Evolutionary conservation across 2,113 vertebrate species (phyloP), one percentile per base, ranked within the genome.

Genomic region (Odontophorus gujanensis): DNA sequence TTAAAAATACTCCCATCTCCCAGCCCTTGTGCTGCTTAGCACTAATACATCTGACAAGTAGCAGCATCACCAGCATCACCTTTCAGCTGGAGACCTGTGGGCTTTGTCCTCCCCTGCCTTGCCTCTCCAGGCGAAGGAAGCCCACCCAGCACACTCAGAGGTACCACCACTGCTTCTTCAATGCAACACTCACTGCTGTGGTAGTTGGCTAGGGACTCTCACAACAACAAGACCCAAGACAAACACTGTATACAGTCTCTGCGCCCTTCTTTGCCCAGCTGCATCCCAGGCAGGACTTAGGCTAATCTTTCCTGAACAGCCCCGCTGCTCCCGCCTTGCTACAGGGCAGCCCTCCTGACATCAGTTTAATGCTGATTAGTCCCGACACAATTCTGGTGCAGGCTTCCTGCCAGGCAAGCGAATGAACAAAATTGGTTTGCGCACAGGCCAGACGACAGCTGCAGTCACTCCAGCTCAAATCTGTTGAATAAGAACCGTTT

Each of bases 301-400:
- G 16, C 43, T 96, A 89, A 95, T 95, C 89, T 87, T 79, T 72
- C 81, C 94, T 59, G 66, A 93, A 67, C 32, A 71, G 87, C 67
- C 78, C 55, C 43, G 73, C 6, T 85, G 75, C 80, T 89, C 67
- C 57, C 53, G 85, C 90, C 71, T 84, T 73, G 69, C 90, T 81
- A 86, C 76, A 34, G 77, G 91, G 93, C 79, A 96, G 78, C 89
- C 91, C 93, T 94, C 58, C 80, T 90, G 76, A 92, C 83, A 69
- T 71, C 14, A 10, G 47, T 91, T 92, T 97, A 97, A 93, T 92
- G 94, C 93, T 96, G 94, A 97, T 97, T 96, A 96, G 75, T 92
- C 83, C 89, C 30, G 19, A 97, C 66, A 96, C 92, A 89, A 89
- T 97, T 93, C 77, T 92, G 95, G 94, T 81, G 51, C 85, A 90